Evolutionary conservation across 2,797 vertebrate species (phyloP).

Genomic region (Podargus strigoides): DNA sequence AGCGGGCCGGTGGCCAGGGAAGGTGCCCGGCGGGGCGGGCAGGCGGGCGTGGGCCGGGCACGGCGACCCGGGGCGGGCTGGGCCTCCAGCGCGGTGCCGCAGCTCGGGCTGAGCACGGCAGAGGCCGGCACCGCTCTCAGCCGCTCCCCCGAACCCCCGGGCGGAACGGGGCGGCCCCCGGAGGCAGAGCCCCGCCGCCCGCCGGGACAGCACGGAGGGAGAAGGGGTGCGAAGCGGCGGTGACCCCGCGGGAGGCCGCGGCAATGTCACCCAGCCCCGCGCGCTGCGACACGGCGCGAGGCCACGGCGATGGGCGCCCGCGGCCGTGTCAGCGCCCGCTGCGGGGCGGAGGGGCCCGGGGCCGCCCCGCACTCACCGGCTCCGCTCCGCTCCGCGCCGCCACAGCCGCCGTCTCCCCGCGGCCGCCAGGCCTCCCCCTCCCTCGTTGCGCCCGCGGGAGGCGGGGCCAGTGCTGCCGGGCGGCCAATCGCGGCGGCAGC

Average conservation of each 20-base stretch:
- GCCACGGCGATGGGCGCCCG: too few species aligned
- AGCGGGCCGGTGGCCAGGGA: not conserved
- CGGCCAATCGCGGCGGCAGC: not conserved
- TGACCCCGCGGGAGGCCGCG: not conserved
- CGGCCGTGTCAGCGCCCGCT: not conserved
- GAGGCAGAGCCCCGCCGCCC: not conserved
- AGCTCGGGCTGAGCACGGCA: not conserved
- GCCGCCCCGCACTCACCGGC: conserved; percentile 1
- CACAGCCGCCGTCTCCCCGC: not conserved
- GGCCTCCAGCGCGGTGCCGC: not conserved
- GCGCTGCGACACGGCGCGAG: not conserved
- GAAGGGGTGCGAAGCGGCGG: not conserved
- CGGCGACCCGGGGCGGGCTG: not conserved
- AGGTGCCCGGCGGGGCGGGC: not conserved
- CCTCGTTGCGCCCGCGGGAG: not conserved
- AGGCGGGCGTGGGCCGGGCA: too few species aligned
- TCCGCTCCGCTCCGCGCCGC: not conserved
- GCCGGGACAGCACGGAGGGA: not conserved
- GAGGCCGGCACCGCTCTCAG: not conserved
- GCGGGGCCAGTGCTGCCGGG: not conserved
- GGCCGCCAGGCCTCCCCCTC: not conserved
- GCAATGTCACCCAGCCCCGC: not conserved
- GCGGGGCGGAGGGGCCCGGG: not conserved
- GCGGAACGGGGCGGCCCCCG: not conserved
- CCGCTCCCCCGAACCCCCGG: not conserved